Conservation (phyloP, 2,888 invertebrate species). For the Escarpia spicata region DNA sequence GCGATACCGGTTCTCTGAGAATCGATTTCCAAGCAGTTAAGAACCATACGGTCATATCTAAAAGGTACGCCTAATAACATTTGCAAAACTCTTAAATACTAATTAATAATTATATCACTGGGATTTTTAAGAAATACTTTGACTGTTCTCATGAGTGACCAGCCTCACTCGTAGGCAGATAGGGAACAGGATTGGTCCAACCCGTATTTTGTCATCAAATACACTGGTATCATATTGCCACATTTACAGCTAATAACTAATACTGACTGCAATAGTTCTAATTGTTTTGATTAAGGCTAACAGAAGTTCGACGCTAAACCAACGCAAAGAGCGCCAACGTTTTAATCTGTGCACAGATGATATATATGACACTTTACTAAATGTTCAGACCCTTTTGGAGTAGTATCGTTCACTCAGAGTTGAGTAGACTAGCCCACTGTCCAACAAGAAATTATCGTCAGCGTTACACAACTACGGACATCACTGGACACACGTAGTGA, state of each 20-base stretch:
- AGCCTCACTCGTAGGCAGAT: background rate
- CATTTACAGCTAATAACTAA: background rate
- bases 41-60: background rate
- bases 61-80: background rate
- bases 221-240: background rate
- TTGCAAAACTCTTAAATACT: background rate
- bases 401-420: background rate
- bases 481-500: constrained; percentile 4
- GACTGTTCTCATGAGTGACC: background rate
- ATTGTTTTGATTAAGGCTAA: background rate
- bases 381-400: background rate
- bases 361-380: background rate
- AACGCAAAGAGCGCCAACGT: background rate
- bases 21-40: background rate
- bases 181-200: background rate
- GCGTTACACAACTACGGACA: background rate
- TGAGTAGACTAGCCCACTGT: background rate
- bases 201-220: background rate
- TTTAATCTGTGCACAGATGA: background rate
- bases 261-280: background rate
- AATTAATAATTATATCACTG: background rate
- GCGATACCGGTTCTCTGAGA: background rate
- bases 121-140: background rate
- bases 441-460: background rate
- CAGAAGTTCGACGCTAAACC: background rate